Conservation (phyloP, 1,140 invertebrate genomes). For the Ridgeia piscesae region DNA sequence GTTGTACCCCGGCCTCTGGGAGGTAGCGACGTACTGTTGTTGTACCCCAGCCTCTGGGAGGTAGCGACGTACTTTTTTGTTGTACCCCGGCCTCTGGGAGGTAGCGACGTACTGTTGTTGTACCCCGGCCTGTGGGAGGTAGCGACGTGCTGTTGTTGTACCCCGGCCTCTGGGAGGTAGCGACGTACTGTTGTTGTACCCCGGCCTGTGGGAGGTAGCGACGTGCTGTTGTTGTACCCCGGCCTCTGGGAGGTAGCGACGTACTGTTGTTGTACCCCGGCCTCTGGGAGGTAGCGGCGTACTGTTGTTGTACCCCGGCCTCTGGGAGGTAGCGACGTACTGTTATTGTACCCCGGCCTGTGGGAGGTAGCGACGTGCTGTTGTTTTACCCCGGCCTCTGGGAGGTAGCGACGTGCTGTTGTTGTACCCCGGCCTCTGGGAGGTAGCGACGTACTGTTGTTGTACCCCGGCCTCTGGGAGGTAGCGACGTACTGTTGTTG, state of each 20-base stretch:
- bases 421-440: background rate
- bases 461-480: background rate
- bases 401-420: background rate
- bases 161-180: background rate
- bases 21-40: background rate
- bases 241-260: background rate
- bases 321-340: background rate
- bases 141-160: background rate
- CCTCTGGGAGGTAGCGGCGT: background rate
- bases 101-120: background rate
- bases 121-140: background rate
- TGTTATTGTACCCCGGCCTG: background rate
- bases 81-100: background rate
- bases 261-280: background rate
- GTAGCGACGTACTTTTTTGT: background rate
- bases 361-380: background rate
- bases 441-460: background rate
- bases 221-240: background rate
- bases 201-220: background rate
- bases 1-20: background rate
- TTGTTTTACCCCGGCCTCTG: background rate
- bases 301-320: background rate
- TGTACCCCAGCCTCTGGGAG: background rate
- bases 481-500: background rate
- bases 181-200: background rate